Evolutionary conservation across 2,888 invertebrate genomes (phyloP).

Genomic region (Drosophila recens): DNA sequence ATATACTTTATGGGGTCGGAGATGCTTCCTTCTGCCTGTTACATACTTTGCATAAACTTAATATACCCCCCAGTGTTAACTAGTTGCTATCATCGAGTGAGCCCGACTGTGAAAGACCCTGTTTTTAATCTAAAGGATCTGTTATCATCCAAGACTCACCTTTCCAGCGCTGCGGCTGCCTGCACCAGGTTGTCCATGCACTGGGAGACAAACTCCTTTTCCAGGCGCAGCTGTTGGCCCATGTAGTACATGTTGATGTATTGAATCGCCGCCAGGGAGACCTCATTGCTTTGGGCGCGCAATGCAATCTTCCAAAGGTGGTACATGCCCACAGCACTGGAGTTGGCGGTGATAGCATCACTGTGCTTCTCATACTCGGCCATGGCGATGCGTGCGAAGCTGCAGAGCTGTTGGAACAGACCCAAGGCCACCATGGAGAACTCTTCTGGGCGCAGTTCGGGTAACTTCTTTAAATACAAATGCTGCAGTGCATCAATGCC

Average conservation of each 20-base stretch:
- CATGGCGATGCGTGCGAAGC: slow-evolving; percentile 92
- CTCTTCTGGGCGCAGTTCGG: slow-evolving; percentile 93
- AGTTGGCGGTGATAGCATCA: slow-evolving; percentile 80
- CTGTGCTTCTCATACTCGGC: slow-evolving; percentile 88
- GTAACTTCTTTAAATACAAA: slow-evolving; percentile 94
- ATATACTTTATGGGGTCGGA: no score
- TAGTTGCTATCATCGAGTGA: no score
- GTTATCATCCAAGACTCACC: slow-evolving; percentile 58
- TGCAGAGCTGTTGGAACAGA: slow-evolving; percentile 95
- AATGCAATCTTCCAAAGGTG: slow-evolving; percentile 97
- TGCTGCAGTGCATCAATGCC: slow-evolving; percentile 94
- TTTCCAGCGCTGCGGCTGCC: slow-evolving; percentile 90
- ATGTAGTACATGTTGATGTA: slow-evolving; percentile 97
- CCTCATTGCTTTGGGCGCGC: slow-evolving; percentile 95
- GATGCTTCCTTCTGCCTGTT: no score
- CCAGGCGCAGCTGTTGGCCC: slow-evolving; percentile 95
- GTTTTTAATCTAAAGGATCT: no score
- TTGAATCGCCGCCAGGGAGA: slow-evolving; percentile 97
- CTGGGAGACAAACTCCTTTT: slow-evolving; percentile 96
- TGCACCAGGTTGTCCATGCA: slow-evolving; percentile 96
- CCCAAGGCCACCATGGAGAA: slow-evolving; percentile 96
- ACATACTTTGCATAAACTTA: no score
- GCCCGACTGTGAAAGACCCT: no score
- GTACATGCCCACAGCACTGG: slow-evolving; percentile 94
- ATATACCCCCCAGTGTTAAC: no score